A percentile compares a stretch with the other conserved stretches of the same genome.
Conservation (phyloP, 1,140 invertebrate species). For the Thereuonema tuberculata region DNA sequence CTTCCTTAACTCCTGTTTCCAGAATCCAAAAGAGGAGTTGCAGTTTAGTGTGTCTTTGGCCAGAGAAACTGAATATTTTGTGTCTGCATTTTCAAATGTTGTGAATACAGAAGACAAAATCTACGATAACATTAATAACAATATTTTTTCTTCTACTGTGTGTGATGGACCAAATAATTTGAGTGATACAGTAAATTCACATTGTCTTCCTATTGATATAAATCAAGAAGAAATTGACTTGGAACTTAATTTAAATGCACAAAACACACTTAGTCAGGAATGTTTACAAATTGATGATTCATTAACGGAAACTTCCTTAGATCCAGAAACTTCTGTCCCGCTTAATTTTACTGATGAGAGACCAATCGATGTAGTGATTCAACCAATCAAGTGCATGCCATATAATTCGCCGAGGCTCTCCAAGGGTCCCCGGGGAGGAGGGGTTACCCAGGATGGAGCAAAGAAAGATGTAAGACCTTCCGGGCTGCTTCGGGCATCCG, state of each 20-base stretch:
- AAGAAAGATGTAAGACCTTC: not conserved
- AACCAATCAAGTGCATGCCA: slow-evolving; percentile 7
- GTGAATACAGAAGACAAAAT: not conserved
- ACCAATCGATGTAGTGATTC: too few relatives aligned
- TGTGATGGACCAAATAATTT: not conserved
- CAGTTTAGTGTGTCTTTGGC: not conserved
- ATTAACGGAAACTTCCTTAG: too few relatives aligned
- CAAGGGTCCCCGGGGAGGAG: not conserved
- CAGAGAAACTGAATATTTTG: not conserved
- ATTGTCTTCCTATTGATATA: too few relatives aligned
- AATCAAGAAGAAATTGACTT: too few relatives aligned
- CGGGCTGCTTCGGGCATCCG: not conserved
- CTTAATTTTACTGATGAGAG: too few relatives aligned
- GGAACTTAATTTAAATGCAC: too few relatives aligned
- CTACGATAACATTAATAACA: too few relatives aligned
- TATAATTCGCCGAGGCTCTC: slow-evolving; percentile 5
- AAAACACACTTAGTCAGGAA: too few relatives aligned
- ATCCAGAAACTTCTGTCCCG: too few relatives aligned
- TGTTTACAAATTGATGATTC: too few relatives aligned
- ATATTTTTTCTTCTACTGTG: too few relatives aligned
- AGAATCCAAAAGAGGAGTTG: not conserved
- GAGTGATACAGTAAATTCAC: not conserved
- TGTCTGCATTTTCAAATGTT: not conserved
- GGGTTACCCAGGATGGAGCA: not conserved
- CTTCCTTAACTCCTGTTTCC: not conserved